Evolutionary conservation across 2,888 invertebrate genomes (phyloP).

Genomic region (Protonemura montana): DNA sequence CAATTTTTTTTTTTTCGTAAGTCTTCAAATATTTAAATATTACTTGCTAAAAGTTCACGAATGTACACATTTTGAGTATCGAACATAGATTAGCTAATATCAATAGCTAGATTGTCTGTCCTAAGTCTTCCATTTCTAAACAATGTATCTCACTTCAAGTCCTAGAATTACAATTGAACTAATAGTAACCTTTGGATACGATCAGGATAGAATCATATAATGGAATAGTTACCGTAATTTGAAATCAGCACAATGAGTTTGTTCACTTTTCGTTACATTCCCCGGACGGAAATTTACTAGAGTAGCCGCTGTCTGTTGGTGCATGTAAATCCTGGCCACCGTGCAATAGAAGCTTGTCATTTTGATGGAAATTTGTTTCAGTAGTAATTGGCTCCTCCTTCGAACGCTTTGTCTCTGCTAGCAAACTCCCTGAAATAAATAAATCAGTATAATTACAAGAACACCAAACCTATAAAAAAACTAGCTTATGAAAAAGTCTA

Average conservation of each 20-base stretch:
- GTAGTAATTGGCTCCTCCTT: background rate
- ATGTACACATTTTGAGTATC: conserved; percentile 3
- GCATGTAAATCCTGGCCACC: background rate
- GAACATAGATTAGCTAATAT: background rate
- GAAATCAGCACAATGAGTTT: background rate
- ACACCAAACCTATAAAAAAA: background rate
- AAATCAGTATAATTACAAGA: background rate
- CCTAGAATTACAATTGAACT: background rate
- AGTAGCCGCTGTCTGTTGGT: conserved; percentile 32
- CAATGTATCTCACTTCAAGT: conserved; percentile 1
- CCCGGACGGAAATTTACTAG: conserved; percentile 27
- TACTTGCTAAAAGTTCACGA: conserved; percentile 1
- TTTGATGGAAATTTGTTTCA: background rate
- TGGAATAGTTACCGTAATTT: background rate
- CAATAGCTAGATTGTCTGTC: conserved; percentile 7
- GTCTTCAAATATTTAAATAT: background rate
- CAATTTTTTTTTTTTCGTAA: background rate
- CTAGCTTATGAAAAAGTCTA: background rate
- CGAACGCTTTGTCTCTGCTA: background rate
- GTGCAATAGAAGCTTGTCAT: background rate
- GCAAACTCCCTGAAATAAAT: background rate
- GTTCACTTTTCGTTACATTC: conserved; percentile 15
- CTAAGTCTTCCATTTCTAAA: background rate
- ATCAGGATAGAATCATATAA: conserved; percentile 7
- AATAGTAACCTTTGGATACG: conserved; percentile 12